Percentiles rank a stretch among this genome's conserved stretches.
Evolutionary conservation across 37 sponge, comb jelly and placozoan species (phyloP).

Genomic region (Halichondria panicea): DNA sequence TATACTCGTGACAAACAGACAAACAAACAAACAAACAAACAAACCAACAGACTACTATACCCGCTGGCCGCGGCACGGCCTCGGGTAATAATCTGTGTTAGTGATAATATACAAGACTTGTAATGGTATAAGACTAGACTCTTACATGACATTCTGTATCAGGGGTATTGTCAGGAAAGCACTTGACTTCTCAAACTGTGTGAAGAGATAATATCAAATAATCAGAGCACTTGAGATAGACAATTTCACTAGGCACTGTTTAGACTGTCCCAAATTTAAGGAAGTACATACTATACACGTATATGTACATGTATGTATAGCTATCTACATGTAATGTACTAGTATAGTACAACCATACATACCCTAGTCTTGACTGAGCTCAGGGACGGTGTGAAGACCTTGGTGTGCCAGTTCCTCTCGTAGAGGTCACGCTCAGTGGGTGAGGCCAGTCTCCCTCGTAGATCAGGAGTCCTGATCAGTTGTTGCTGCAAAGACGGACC

Average conservation of each 20-base stretch:
- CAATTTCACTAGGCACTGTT: not conserved
- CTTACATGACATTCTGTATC: slow-evolving; percentile 12
- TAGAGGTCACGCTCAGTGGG: slow-evolving; percentile 28
- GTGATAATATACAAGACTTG: too few species aligned
- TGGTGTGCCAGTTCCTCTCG: slow-evolving; percentile 45
- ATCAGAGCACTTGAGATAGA: not conserved
- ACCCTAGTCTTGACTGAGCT: slow-evolving; percentile 19
- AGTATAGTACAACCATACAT: not conserved
- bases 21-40: too few species aligned
- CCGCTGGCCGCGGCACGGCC: too few species aligned
- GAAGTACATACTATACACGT: not conserved
- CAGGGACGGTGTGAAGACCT: slow-evolving; percentile 42
- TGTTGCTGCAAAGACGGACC: not conserved
- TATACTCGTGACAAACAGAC: too few species aligned
- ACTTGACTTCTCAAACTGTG: slow-evolving; percentile 17
- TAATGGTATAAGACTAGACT: too few species aligned
- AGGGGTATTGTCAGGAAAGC: not conserved
- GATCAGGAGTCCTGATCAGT: not conserved
- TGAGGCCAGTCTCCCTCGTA: slow-evolving; percentile 18
- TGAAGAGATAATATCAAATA: not conserved
- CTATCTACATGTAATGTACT: too few species aligned
- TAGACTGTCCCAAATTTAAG: not conserved
- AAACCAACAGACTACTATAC: too few species aligned
- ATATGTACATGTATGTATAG: not conserved
- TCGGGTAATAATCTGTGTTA: too few species aligned